A percentile compares a stretch with the other conserved stretches of the same genome.
phyloP scores from a whole-genome alignment of 30 jellyfish, hydroid and myxozoan genomes.

The Chrysaora quinquecirrha region DNA sequence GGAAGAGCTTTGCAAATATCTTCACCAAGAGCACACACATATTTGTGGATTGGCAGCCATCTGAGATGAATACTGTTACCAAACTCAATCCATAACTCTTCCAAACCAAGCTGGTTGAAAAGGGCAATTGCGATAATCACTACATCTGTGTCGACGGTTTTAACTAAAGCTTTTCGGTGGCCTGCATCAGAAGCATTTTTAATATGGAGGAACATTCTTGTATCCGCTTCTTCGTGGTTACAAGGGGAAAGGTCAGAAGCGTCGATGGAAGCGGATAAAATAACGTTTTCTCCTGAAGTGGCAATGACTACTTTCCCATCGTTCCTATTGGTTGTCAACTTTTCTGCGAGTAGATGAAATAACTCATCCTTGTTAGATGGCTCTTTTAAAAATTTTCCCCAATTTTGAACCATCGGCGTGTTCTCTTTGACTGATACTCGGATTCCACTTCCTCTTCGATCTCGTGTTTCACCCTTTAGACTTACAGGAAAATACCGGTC shows the following conservation, averaged over 20 bases:
- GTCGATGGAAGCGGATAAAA: background rate
- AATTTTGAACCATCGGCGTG: constrained; percentile 21
- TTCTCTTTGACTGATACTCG: constrained; percentile 1
- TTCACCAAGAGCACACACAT: too few relatives aligned
- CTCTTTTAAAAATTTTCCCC: constrained; percentile 30
- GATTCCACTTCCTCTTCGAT: constrained; percentile 34
- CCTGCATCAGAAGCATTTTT: too few relatives aligned
- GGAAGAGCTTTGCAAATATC: too few relatives aligned
- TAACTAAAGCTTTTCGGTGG: too few relatives aligned
- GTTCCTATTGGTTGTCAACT: background rate
- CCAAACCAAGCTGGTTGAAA: too few relatives aligned
- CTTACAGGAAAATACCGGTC: constrained; percentile 16
- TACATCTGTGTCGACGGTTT: too few relatives aligned
- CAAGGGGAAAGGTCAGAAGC: constrained; percentile 32
- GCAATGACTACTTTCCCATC: constrained; percentile 4
- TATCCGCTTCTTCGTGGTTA: constrained; percentile 61
- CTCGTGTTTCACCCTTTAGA: constrained; percentile 20
- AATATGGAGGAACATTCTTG: constrained; percentile 44
- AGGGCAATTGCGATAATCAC: too few relatives aligned
- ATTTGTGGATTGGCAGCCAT: too few relatives aligned
- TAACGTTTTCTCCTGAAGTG: too few relatives aligned
- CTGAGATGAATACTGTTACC: too few relatives aligned
- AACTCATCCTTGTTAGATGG: constrained; percentile 24
- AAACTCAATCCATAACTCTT: too few relatives aligned
- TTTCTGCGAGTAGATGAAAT: constrained; percentile 22